phyloP scores from a whole-genome alignment of 2,888 invertebrate species.

The Azorinus chamasolen region DNA sequence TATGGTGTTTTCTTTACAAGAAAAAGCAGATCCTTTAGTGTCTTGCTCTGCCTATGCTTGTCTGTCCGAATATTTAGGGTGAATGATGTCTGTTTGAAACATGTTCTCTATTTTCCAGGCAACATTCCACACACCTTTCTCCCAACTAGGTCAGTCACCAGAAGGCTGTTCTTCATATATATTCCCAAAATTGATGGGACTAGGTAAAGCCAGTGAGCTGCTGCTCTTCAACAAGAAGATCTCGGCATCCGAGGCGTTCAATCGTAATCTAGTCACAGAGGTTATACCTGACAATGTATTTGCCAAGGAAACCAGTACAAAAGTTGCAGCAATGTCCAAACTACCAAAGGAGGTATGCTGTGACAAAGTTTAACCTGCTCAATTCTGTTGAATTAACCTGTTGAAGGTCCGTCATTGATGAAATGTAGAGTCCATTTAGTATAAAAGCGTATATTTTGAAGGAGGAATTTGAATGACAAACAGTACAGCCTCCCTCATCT shows the following conservation, averaged over 20 bases:
- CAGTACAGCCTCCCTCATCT: too few relatives aligned
- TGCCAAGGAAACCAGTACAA: conserved; percentile 88
- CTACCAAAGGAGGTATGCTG: conserved; percentile 86
- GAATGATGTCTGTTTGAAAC: too few relatives aligned
- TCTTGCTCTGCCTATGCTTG: too few relatives aligned
- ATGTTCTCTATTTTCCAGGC: conserved; percentile 90
- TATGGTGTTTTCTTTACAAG: too few relatives aligned
- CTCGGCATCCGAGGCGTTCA: conserved; percentile 92
- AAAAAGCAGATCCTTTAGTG: too few relatives aligned
- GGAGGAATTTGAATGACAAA: too few relatives aligned
- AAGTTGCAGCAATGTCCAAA: conserved; percentile 87
- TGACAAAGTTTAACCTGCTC: too few relatives aligned
- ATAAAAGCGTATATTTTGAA: too few relatives aligned
- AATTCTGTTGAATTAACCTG: too few relatives aligned
- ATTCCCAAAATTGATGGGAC: conserved; percentile 94
- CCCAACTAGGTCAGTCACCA: conserved; percentile 93
- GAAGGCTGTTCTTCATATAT: conserved; percentile 96
- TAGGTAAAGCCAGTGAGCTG: conserved; percentile 90
- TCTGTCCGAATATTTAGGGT: too few relatives aligned
- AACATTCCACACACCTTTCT: conserved; percentile 95
- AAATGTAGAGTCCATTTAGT: too few relatives aligned
- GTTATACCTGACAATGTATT: conserved; percentile 91
- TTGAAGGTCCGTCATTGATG: too few relatives aligned
- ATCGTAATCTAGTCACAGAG: conserved; percentile 92
- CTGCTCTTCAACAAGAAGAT: conserved; percentile 92